Evolutionary conservation across 2,888 invertebrate species (phyloP).

Genomic region (Diaprepes abbreviatus): DNA sequence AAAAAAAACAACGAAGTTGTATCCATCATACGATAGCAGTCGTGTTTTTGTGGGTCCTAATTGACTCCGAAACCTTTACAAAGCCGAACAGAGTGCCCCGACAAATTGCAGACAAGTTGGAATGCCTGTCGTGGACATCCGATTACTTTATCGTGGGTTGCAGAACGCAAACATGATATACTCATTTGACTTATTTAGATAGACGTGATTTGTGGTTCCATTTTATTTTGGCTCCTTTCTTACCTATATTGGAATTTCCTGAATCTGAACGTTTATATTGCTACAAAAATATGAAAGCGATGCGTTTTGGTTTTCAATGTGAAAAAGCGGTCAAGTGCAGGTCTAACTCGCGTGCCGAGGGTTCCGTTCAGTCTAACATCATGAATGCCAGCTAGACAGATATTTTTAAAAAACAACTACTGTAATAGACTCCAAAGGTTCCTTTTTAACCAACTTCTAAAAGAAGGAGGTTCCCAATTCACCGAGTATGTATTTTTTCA

Average conservation of each 20-base stretch:
- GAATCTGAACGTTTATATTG: no score
- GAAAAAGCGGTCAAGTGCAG: no score
- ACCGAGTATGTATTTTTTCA: no score
- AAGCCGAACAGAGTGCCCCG: constrained; percentile 51
- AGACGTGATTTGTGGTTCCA: constrained; percentile 47
- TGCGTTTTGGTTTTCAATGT: no score
- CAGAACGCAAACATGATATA: constrained; percentile 55
- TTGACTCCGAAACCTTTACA: constrained; percentile 54
- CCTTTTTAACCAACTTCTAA: no score
- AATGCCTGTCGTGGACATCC: constrained; percentile 55
- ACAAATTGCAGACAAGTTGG: constrained; percentile 60
- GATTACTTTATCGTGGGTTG: constrained; percentile 55
- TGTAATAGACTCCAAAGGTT: no score
- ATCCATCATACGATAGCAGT: constrained; percentile 42
- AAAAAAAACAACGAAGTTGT: constrained; percentile 37
- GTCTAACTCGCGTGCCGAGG: no score
- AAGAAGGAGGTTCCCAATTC: no score
- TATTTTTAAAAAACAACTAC: no score
- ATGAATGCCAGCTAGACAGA: no score
- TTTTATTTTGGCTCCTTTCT: constrained; percentile 32
- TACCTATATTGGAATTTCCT: constrained; percentile 32
- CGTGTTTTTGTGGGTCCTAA: constrained; percentile 52
- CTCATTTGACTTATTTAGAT: constrained; percentile 55
- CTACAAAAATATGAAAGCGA: no score
- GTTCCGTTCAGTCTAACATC: no score